Base-by-base conservation (phyloP, 1,140 invertebrate species). In the Papilio helenus region DNA sequence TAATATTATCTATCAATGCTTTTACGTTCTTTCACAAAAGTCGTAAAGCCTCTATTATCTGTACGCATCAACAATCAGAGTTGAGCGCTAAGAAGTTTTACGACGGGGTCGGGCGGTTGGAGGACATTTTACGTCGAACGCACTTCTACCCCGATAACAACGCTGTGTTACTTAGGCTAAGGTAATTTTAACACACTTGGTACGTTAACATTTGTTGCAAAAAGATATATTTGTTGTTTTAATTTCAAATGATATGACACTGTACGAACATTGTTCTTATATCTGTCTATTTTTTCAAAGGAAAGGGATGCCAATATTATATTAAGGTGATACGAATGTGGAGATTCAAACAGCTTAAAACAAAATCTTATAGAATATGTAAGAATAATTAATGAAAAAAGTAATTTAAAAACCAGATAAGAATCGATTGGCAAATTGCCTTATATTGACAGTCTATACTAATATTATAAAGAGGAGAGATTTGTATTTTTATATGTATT, bases 51-150 rank as follows among this genome's bases (percentile, higher is more conserved):
- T 49, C 72, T 51, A 23, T 74, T 74, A 74, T 74, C 72, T 44
- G 20, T 74, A 26, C 72, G 12, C 72, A 74, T 74, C 42, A 44
- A 46, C 72, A 74, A 74, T 74, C 72, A 74, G 72, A 74, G 20
- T 74, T 39, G 39, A 73, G 23, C 20, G 72, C 72, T 26, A 26
- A 74, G 72, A 74, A 74, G 39, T 74, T 74, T 74, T 74, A 74
- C 72, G 72, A 74, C 14, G 23, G 39, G 72, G 44, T 26, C 8
- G 51, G 42, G 20, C 18, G 42, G 72, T 23, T 16, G 72, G 44
- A 26, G 9, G 23, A 49, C 42, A 44, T 51, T 74, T 74, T 74
- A 74, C 12, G 44, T 20, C 20, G 10, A 14, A 49, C 72, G 44
- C 72, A 74, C 44, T 74, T 49, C 44, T n/a, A 49, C 72, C 23